Percentiles rank a stretch among this genome's conserved stretches.
phyloP scores from a whole-genome alignment of 2,113 vertebrate genomes.

The Elaphurus davidianus region DNA sequence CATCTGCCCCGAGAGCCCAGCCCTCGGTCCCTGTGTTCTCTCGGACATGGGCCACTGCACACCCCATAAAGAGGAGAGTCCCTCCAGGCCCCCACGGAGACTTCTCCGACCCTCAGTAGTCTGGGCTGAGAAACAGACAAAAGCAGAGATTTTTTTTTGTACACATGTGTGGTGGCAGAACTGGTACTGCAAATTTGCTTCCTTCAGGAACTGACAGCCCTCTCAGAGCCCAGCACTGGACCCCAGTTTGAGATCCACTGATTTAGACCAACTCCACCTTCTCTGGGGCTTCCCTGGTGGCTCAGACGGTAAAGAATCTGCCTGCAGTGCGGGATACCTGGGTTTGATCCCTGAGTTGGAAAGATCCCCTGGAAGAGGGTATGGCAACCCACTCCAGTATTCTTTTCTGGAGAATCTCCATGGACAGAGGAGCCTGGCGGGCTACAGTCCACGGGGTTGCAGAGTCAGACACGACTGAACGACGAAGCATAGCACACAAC shows the following conservation, averaged over 20 bases:
- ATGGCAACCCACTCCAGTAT: not conserved
- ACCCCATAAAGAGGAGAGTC: not conserved
- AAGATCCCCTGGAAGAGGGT: not conserved
- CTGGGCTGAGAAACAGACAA: not conserved
- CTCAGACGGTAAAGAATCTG: not conserved
- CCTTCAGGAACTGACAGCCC: not conserved
- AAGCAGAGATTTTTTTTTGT: not conserved
- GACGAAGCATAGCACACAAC: not conserved
- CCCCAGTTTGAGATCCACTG: not conserved
- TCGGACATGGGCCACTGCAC: not conserved
- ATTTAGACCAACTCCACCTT: not conserved
- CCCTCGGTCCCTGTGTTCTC: not conserved
- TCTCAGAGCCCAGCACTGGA: not conserved
- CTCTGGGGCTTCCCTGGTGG: not conserved
- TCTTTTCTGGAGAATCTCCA: not conserved
- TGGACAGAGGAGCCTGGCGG: not conserved
- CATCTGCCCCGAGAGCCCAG: not conserved
- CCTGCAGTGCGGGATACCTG: not conserved
- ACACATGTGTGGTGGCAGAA: not conserved
- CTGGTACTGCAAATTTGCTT: not conserved
- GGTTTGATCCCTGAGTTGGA: not conserved
- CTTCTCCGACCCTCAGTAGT: not conserved
- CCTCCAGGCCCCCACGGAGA: not conserved
- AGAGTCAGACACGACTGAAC: not conserved
- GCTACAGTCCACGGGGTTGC: not conserved